phyloP scores from a whole-genome alignment of 2,888 invertebrate species.

The Actias luna region DNA sequence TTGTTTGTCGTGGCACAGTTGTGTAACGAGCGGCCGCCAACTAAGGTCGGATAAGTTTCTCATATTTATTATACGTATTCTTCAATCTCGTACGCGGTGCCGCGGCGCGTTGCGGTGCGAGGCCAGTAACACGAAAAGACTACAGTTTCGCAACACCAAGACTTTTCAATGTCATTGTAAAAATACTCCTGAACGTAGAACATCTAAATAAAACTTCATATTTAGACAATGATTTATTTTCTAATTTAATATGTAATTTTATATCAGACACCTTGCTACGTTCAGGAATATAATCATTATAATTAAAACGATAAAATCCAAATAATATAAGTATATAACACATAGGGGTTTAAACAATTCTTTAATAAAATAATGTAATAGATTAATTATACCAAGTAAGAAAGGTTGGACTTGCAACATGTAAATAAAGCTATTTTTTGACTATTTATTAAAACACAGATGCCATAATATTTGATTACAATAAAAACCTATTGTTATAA shows the following conservation, averaged over 20 bases:
- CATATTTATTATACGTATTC: slow-evolving; percentile 80
- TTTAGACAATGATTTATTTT: too few relatives aligned
- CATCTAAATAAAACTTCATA: slow-evolving; percentile 25
- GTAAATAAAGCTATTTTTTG: slow-evolving; percentile 8
- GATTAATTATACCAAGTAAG: too few relatives aligned
- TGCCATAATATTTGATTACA: neutral
- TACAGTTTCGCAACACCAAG: slow-evolving; percentile 76
- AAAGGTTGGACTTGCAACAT: slow-evolving; percentile 41
- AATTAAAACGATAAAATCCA: too few relatives aligned
- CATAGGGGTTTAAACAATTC: too few relatives aligned
- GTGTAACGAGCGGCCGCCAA: slow-evolving; percentile 77
- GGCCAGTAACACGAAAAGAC: slow-evolving; percentile 75
- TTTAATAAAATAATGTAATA: too few relatives aligned
- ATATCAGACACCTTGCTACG: too few relatives aligned
- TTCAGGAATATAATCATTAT: too few relatives aligned
- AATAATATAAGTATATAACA: too few relatives aligned
- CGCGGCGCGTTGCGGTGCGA: slow-evolving; percentile 38
- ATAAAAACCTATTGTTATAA: neutral
- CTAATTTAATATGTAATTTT: too few relatives aligned
- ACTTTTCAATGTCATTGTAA: slow-evolving; percentile 72
- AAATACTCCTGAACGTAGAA: slow-evolving; percentile 47
- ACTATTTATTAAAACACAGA: neutral
- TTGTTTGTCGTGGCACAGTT: slow-evolving; percentile 64
- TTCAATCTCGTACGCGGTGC: slow-evolving; percentile 65
- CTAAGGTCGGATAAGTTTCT: slow-evolving; percentile 76